These are phyloP conservation scores for Chloroclysta siterata DNA, from an alignment of 2,888 invertebrate genomes.

Conservation along the genomic window DNA sequence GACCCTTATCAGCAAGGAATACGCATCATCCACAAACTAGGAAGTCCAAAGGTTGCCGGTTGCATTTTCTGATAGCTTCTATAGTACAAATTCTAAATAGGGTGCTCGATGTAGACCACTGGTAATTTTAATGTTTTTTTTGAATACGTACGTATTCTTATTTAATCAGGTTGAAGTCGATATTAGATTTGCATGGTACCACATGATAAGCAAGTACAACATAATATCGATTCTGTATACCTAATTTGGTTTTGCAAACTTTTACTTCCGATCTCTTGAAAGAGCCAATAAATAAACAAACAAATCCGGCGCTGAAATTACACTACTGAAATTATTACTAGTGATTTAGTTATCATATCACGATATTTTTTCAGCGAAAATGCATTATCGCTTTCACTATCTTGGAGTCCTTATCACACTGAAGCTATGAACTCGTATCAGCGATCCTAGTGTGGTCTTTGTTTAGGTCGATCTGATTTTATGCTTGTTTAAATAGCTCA, in stretches of 20 bases:
- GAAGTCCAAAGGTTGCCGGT: slow-evolving; percentile 18
- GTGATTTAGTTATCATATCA: not conserved
- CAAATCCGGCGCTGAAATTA: not conserved
- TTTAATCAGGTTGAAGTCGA: no score
- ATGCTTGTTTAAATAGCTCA: slow-evolving; percentile 19
- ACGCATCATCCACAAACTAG: slow-evolving; percentile 15
- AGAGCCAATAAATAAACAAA: not conserved
- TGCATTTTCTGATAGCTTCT: not conserved
- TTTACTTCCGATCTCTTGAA: not conserved
- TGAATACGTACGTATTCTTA: not conserved
- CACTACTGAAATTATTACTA: no score
- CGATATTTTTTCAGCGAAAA: slow-evolving; percentile 4
- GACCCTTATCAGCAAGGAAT: slow-evolving; percentile 44
- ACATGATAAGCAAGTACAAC: no score
- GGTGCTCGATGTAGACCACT: not conserved
- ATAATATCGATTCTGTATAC: no score
- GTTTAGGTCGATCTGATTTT: slow-evolving; percentile 2
- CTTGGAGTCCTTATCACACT: slow-evolving; percentile 2
- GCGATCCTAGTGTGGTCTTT: slow-evolving; percentile 16
- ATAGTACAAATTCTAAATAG: not conserved
- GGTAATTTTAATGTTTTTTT: slow-evolving; percentile 1
- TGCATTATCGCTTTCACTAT: slow-evolving; percentile 1
- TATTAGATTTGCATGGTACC: no score
- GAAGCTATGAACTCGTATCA: slow-evolving; percentile 14
- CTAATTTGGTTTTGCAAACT: no score